Conservation (phyloP, 1,140 invertebrate genomes). For the Drosophila arawakana region DNA sequence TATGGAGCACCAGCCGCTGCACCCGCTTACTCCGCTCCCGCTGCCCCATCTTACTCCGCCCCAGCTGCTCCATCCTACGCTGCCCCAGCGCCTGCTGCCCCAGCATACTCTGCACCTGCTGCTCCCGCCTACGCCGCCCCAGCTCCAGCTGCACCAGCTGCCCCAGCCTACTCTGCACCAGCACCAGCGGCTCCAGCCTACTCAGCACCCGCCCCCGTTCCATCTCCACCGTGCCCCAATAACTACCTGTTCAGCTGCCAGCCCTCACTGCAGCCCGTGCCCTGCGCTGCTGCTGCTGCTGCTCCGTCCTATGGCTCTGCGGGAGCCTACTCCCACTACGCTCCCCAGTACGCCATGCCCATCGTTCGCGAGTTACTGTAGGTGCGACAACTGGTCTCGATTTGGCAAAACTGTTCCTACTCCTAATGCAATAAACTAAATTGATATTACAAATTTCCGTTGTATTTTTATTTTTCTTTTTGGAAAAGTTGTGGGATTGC, state of each 20-base stretch:
- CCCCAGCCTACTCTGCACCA: constrained; percentile 33
- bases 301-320: constrained; percentile 59
- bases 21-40: constrained; percentile 32
- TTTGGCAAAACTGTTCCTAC: constrained; percentile 9
- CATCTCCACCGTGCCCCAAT: constrained; percentile 74
- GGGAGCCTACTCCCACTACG: constrained; percentile 71
- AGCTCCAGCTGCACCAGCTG: constrained; percentile 23
- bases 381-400: constrained; percentile 11
- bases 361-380: constrained; percentile 64
- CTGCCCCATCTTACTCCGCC: constrained; percentile 39
- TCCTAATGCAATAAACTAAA: constrained; percentile 53
- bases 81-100: constrained; percentile 65
- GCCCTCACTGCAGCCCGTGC: constrained; percentile 73
- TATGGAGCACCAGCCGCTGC: constrained; percentile 54
- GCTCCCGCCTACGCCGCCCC: constrained; percentile 26
- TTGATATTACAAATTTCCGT: constrained; percentile 12
- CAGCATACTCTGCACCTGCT: constrained; percentile 42
- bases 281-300: constrained; percentile 69
- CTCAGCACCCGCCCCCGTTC: constrained; percentile 54
- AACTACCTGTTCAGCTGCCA: constrained; percentile 83
- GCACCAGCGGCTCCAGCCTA: constrained; percentile 53
- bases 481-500: background rate
- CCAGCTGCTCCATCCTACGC: constrained; percentile 50
- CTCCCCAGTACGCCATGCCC: constrained; percentile 69
- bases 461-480: background rate